These are phyloP conservation scores for Subacronicta megacephala DNA, from an alignment of 2,888 invertebrate genomes.

Conservation along the genomic window DNA sequence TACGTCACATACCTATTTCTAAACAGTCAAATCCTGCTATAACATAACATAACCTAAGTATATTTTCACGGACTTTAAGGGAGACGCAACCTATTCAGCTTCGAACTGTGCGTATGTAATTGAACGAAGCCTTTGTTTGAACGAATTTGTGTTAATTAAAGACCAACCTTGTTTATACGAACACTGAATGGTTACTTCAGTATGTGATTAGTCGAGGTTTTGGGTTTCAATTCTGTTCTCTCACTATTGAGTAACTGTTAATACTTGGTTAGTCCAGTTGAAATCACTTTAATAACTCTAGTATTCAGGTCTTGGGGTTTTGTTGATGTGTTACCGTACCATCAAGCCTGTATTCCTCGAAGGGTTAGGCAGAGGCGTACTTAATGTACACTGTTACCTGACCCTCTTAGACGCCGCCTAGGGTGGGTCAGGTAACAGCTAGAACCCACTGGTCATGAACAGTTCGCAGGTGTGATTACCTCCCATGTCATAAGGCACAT, in stretches of 20 bases:
- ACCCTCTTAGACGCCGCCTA: too few relatives aligned
- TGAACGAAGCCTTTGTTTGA: slow-evolving; percentile 43
- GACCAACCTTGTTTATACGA: slow-evolving; percentile 38
- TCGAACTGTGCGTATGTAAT: slow-evolving; percentile 41
- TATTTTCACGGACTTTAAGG: slow-evolving; percentile 20
- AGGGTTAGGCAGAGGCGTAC: too few relatives aligned
- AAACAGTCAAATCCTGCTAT: not conserved
- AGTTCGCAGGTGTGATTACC: too few relatives aligned
- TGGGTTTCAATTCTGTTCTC: slow-evolving; percentile 36
- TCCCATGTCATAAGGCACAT: too few relatives aligned
- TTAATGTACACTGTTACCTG: too few relatives aligned
- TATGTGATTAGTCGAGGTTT: slow-evolving; percentile 46
- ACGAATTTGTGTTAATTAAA: slow-evolving; percentile 51
- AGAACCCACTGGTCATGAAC: too few relatives aligned
- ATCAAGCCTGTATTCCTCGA: too few relatives aligned
- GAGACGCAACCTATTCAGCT: slow-evolving; percentile 31
- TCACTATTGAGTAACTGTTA: slow-evolving; percentile 8
- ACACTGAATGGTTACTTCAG: slow-evolving; percentile 38
- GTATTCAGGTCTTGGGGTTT: not conserved
- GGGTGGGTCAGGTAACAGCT: too few relatives aligned
- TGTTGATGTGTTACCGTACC: too few relatives aligned
- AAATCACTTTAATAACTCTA: not conserved
- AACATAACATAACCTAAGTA: slow-evolving; percentile 4
- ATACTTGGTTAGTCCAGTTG: not conserved
- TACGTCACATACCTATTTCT: not conserved